These are phyloP conservation scores for Sturnus vulgaris DNA, from an alignment of 2,113 vertebrate genomes.

Conservation along the genomic window DNA sequence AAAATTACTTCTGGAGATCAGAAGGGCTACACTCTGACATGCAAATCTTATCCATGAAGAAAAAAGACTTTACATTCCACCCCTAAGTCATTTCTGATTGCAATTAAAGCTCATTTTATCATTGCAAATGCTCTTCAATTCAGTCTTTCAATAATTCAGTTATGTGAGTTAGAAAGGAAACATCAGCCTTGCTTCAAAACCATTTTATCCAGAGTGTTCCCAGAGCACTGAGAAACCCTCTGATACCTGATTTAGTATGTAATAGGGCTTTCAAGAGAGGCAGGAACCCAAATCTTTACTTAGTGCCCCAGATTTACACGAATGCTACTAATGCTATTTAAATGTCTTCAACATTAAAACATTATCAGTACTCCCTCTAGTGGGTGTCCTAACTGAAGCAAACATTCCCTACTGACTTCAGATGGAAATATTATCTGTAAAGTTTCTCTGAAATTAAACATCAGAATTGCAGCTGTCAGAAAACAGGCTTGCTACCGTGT, in stretches of 20 bases:
- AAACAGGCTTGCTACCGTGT: background rate
- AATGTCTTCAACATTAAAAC: background rate
- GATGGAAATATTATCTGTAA: fast-evolving
- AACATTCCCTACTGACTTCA: background rate
- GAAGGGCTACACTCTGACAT: background rate
- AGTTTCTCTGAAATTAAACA: background rate
- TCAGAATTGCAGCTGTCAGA: background rate
- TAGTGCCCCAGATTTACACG: background rate
- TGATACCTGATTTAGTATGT: background rate
- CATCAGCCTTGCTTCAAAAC: background rate
- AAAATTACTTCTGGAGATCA: background rate
- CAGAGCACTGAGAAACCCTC: background rate
- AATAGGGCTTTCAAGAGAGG: background rate
- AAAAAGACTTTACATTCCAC: background rate
- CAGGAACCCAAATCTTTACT: background rate
- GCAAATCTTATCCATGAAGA: background rate
- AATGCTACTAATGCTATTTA: background rate
- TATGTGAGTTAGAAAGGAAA: background rate
- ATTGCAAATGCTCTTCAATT: background rate
- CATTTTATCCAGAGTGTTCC: background rate
- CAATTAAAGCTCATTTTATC: background rate
- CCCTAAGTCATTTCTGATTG: background rate
- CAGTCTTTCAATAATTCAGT: background rate
- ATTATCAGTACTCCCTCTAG: constrained; percentile 40
- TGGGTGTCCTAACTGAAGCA: background rate